Conservation (phyloP, 2,797 vertebrate genomes). For the Sternotherus odoratus region DNA sequence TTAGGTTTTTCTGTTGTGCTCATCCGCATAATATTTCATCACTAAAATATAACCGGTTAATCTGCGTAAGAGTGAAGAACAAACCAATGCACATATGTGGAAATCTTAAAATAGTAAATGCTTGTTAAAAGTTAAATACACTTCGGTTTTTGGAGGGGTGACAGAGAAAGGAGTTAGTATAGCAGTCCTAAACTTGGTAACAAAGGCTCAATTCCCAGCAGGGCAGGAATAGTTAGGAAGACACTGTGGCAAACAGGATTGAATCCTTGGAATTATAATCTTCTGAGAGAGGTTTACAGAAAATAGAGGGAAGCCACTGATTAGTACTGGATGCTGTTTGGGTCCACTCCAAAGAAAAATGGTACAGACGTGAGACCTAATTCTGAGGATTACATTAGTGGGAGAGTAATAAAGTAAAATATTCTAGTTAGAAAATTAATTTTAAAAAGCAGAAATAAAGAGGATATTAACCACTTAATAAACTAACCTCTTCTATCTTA, state of each 20-base stretch:
- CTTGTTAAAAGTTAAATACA: not conserved
- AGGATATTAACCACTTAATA: not conserved
- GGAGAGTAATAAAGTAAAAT: not conserved
- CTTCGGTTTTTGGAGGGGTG: not conserved
- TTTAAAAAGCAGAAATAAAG: not conserved
- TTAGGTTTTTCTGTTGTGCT: not conserved
- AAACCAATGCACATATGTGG: not conserved
- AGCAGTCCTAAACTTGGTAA: not conserved
- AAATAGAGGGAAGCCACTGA: not conserved
- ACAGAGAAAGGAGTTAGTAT: not conserved
- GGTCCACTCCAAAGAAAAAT: not conserved
- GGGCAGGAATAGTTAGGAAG: not conserved
- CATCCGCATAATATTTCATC: not conserved
- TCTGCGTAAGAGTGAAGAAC: not conserved
- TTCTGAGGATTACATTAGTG: not conserved
- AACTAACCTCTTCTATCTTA: constrained; percentile 96
- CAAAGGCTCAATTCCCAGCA: not conserved
- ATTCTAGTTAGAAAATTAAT: not conserved
- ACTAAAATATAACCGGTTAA: fast-evolving
- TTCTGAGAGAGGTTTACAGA: not conserved
- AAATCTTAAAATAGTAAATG: not conserved
- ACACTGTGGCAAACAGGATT: not conserved
- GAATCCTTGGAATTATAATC: not conserved
- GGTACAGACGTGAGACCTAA: not conserved
- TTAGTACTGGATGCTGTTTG: not conserved